Conservation (phyloP, 1,140 invertebrate genomes). For the Acromyrmex charruanus region DNA sequence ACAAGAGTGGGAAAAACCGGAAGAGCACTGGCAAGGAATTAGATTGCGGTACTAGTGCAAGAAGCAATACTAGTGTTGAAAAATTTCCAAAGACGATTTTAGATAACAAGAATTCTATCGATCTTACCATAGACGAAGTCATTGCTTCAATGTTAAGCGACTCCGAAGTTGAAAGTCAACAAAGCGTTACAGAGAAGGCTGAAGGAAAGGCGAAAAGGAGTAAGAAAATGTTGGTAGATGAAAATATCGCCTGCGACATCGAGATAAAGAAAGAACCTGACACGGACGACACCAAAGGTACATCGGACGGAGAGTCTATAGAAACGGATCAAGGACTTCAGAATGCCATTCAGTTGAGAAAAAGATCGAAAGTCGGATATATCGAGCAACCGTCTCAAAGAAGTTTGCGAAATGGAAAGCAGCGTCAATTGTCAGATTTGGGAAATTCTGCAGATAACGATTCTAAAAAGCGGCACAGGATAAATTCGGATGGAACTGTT, state of each 20-base stretch:
- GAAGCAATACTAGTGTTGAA: slow-evolving; percentile 50
- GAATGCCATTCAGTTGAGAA: slow-evolving; percentile 73
- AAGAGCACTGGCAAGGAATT: slow-evolving; percentile 70
- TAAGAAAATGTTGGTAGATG: slow-evolving; percentile 78
- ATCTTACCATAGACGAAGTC: slow-evolving; percentile 84
- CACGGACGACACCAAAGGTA: slow-evolving; percentile 72
- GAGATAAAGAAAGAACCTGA: slow-evolving; percentile 83
- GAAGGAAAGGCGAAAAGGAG: slow-evolving; percentile 77
- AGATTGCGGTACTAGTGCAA: slow-evolving; percentile 51
- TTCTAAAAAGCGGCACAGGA: slow-evolving; percentile 86
- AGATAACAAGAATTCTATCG: slow-evolving; percentile 80
- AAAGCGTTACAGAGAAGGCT: slow-evolving; percentile 66
- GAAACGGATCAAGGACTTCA: slow-evolving; percentile 68
- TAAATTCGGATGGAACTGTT: slow-evolving; percentile 88
- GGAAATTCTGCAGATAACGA: slow-evolving; percentile 83
- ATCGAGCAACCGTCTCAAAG: slow-evolving; percentile 79
- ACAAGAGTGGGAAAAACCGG: slow-evolving; percentile 57
- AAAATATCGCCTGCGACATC: slow-evolving; percentile 71
- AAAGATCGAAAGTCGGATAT: slow-evolving; percentile 64
- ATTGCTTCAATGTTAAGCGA: slow-evolving; percentile 84
- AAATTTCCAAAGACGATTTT: slow-evolving; percentile 67
- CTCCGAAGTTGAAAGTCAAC: slow-evolving; percentile 71
- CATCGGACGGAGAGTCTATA: slow-evolving; percentile 71
- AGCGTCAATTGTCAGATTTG: slow-evolving; percentile 86
- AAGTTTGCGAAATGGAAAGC: slow-evolving; percentile 89